Base-by-base conservation (phyloP, 1,140 invertebrate genomes). In the Drosophila nannoptera region DNA sequence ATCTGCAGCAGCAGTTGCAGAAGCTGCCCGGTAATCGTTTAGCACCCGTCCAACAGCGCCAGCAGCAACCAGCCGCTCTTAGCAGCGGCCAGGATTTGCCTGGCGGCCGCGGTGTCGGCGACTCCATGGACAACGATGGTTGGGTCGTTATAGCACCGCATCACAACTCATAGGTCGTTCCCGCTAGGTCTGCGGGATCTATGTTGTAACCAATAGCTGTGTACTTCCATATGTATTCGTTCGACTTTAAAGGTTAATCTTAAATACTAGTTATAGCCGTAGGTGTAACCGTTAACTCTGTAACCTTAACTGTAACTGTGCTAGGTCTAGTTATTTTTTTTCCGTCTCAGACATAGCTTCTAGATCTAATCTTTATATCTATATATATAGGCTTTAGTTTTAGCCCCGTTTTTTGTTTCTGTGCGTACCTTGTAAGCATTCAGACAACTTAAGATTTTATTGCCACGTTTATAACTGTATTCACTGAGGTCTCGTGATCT, bases 121-220 rank as follows among this genome's bases (percentile, higher is more conserved):
- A 83, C 0, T 33, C 49, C 9, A 65, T 76, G 9, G 80, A 84
- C 8, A 72, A 74, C 40, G 80, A 84, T 49, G 80, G 80, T 0
- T 84, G 80, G 80, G 80, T 84, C 45, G 62, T 84, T 33, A 77
- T 84, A 55, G 77, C 70, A n/a, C 73, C 81, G 16, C 81, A 86
- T 38, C 67, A 69, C 29, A 65, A 69, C 7, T 33, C 61, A 46
- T 69, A 69, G 61, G 22, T 2, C 46, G 54, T 45, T 58, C 12
- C 8, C 14, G 9, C 11, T 22, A 1, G 12, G 29, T 16, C 6
- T 32, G 38, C 5, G 61, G 50, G 46, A 63, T 59, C 56, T 50
- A 38, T 54, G 49, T 2, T 22, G 1, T 58, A 67, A 67, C 36
- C 49, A 53, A 40, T 71, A 61, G 62, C 54, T 67, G 48, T 71